phyloP scores from a whole-genome alignment of 2,113 vertebrate genomes.

The Microcebus ravelobensis region DNA sequence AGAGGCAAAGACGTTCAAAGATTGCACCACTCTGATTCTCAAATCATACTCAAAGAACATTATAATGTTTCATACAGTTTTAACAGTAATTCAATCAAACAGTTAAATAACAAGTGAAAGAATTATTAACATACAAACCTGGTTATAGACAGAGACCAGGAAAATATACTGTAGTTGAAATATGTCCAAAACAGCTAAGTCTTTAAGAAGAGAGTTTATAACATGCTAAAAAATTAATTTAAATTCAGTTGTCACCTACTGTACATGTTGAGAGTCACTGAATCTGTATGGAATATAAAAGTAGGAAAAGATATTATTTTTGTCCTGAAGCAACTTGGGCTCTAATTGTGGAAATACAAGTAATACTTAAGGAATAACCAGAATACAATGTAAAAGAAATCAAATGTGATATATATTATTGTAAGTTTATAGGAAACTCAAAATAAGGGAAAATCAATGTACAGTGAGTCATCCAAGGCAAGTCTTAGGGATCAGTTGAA shows the following conservation, averaged over 20 bases:
- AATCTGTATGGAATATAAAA: background rate
- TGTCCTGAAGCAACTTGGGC: background rate
- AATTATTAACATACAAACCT: slow-evolving; percentile 13
- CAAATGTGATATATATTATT: background rate
- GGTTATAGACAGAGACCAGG: background rate
- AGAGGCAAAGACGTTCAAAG: background rate
- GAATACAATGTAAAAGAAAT: background rate
- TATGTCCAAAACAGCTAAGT: background rate
- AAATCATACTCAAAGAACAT: slow-evolving; percentile 19
- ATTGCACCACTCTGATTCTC: background rate
- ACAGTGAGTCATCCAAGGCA: background rate
- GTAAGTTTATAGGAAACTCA: background rate
- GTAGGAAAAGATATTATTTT: background rate
- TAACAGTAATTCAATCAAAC: slow-evolving; percentile 4
- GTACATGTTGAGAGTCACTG: background rate
- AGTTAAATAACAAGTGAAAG: background rate
- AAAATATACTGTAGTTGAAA: background rate
- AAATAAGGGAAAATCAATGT: background rate
- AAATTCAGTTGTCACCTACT: background rate
- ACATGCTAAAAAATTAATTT: background rate
- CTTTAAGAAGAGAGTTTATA: slow-evolving; percentile 25
- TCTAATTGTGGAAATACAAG: background rate
- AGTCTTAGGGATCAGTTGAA: background rate
- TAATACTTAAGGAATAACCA: background rate
- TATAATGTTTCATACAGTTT: background rate